Evolutionary conservation across 1,140 invertebrate genomes (phyloP).

Genomic region (Diachasmimorpha longicaudata): DNA sequence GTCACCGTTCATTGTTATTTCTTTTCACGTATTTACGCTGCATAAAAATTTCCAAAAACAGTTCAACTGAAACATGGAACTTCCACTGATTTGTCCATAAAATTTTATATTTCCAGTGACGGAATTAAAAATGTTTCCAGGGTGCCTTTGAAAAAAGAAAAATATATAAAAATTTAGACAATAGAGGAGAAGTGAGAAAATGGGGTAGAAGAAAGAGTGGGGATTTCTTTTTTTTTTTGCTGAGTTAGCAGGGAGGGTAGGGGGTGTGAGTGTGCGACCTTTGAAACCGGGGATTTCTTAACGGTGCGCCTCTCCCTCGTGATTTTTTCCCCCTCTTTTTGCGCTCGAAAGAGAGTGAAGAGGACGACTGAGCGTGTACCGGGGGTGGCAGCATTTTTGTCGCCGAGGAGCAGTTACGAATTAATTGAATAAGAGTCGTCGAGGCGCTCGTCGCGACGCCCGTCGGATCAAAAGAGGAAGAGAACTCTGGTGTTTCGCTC

Average conservation of each 20-base stretch:
- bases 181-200: no score
- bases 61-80: no score
- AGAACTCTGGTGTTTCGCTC: not conserved
- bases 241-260: not conserved
- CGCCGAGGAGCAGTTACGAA: conserved; percentile 37
- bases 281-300: conserved; percentile 33
- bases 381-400: conserved; percentile 36
- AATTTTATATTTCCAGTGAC: not conserved
- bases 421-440: conserved; percentile 53
- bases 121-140: conserved; percentile 6
- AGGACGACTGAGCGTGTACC: not conserved
- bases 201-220: not conserved
- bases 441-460: conserved; percentile 21
- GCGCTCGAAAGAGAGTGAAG: conserved; percentile 16
- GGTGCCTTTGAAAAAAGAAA: not conserved
- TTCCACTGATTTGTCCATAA: not conserved
- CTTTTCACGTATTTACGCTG: no score
- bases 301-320: conserved; percentile 20
- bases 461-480: conserved; percentile 41
- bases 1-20: no score
- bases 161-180: not conserved
- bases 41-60: no score
- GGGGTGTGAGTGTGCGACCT: conserved; percentile 9
- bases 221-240: not conserved
- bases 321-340: not conserved